Percentiles rank a stretch among this genome's conserved stretches.
Evolutionary conservation across 2,888 invertebrate genomes (phyloP).

Genomic region (Hemithea aestivaria): DNA sequence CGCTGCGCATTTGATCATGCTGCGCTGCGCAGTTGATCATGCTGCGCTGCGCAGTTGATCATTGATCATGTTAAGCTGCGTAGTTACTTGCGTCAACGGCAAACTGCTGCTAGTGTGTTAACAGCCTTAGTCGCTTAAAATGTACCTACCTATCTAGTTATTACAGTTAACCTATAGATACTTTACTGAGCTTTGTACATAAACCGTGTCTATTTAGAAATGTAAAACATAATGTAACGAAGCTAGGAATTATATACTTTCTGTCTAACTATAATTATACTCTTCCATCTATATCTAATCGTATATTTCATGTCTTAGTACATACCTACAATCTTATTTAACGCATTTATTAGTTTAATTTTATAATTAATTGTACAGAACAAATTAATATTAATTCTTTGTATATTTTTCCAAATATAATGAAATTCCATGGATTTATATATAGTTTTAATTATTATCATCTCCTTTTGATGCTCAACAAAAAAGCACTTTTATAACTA

Average conservation of each 20-base stretch:
- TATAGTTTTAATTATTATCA: constrained; percentile 13
- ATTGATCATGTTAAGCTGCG: too few species aligned
- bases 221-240: constrained; percentile 21
- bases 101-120: too few species aligned
- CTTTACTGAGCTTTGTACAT: too few species aligned
- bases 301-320: constrained; percentile 8
- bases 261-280: constrained; percentile 19
- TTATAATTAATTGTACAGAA: constrained; percentile 67
- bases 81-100: too few species aligned
- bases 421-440: constrained; percentile 45
- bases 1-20: too few species aligned
- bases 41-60: too few species aligned
- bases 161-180: too few species aligned
- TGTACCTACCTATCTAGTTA: too few species aligned
- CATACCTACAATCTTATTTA: constrained; percentile 31
- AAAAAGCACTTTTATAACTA: too few species aligned
- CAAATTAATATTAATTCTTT: constrained; percentile 65
- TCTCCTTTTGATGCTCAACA: too few species aligned
- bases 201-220: constrained; percentile 3
- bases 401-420: constrained; percentile 76
- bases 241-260: constrained; percentile 44
- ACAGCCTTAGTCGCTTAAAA: too few species aligned
- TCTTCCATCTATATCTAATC: not conserved
- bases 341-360: constrained; percentile 65
- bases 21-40: too few species aligned